Percentiles rank a stretch among this genome's conserved stretches.
Conservation (phyloP, 2,797 vertebrate genomes). For the Clarias fuscus region DNA sequence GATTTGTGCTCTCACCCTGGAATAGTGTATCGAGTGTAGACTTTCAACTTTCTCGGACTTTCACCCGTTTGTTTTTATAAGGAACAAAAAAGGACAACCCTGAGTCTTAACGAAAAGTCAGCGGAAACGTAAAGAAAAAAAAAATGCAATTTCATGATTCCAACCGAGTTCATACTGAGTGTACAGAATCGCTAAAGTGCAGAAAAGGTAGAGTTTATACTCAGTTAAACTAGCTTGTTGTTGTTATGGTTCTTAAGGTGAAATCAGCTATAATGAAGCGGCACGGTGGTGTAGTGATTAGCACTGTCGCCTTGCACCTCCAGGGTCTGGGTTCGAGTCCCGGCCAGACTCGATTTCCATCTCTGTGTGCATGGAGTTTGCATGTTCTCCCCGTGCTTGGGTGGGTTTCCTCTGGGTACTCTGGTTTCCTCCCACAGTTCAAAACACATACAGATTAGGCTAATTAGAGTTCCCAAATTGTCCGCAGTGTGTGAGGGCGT, state of each 20-base stretch:
- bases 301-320: no score
- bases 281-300: no score
- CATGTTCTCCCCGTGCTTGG: no score
- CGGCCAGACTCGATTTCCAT: no score
- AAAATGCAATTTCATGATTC: background rate
- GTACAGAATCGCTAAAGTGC: background rate
- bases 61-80: background rate
- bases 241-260: background rate
- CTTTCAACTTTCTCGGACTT: background rate
- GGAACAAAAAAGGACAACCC: background rate
- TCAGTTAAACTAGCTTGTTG: background rate
- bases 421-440: no score
- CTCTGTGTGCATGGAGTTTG: no score
- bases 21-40: background rate
- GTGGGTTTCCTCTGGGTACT: no score
- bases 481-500: no score
- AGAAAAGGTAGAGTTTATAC: background rate
- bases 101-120: background rate
- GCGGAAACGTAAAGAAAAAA: background rate
- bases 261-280: background rate
- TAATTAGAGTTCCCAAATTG: no score
- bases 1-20: background rate
- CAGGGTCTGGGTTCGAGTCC: no score
- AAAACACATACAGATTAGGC: no score
- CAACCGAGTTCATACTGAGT: background rate